Evolutionary conservation across 2,113 vertebrate species (phyloP).

Genomic region (Caloenas nicobarica): DNA sequence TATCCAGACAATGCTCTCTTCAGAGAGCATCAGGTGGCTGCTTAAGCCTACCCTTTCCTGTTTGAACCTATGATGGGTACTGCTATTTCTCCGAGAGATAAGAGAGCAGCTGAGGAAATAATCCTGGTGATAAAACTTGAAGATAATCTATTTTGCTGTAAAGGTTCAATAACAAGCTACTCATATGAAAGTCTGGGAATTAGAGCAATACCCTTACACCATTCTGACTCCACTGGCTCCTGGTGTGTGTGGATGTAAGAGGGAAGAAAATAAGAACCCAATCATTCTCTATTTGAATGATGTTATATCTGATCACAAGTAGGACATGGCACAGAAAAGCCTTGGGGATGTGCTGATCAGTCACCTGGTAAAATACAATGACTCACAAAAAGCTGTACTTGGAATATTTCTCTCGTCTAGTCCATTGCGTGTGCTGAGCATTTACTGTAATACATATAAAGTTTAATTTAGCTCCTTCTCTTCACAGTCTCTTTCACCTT

Average conservation of each 20-base stretch:
- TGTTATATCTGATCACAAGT: neutral
- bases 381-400: neutral
- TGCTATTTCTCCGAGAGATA: neutral
- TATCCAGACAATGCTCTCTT: neutral
- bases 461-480: neutral
- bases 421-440: neutral
- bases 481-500: neutral
- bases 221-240: neutral
- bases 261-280: neutral
- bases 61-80: neutral
- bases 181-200: neutral
- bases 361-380: neutral
- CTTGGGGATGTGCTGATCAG: neutral
- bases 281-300: neutral
- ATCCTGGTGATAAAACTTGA: neutral
- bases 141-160: neutral
- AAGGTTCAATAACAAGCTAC: neutral
- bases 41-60: neutral
- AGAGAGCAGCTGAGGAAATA: neutral
- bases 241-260: neutral
- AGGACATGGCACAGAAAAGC: neutral
- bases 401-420: neutral
- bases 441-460: neutral
- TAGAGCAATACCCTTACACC: neutral
- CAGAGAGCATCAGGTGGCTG: neutral